Base-by-base conservation (phyloP, 1,140 invertebrate species). In the Cotesia chilonis region DNA sequence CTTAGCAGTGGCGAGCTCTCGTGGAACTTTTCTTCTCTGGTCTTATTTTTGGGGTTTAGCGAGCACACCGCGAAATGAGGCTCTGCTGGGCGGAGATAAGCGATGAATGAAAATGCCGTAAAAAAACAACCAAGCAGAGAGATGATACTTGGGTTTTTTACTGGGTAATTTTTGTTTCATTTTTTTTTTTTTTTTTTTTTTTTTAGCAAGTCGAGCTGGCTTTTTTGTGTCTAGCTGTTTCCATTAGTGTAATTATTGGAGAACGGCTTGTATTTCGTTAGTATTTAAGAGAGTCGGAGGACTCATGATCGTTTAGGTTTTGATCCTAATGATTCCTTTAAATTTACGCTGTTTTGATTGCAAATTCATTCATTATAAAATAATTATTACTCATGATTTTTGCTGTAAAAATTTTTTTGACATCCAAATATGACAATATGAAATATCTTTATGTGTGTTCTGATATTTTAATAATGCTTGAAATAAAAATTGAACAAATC, bases 191-290 rank as follows among this genome's bases (percentile, higher is more conserved):
- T 17, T 17, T 17, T 71, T 54, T 38, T 52, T 64, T 57, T 55
- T 67, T 14, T 47, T 38, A 10, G 60, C 20, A 52, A 52, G 70
- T 69, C 71, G 61, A 61, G 47, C 63, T 70, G 52, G 47, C 69
- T 60, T 75, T 75, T 68, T 68, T 20, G 37, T 55, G 70, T 71
- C 70, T 63, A 68, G 73, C 76, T 74, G 82, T 82, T 79, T 85
- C 83, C 83, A 86, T 86, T 85, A 86, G 84, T 83, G 85, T 86
- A 86, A 86, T 86, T 86, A 82, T 80, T 78, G 74, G 76, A 78
- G 79, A 81, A 84, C 82, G 80, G 75, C 81, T 81, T 80, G 81
- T 78, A 84, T 84, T 81, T 78, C 77, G 66, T 75, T 73, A 77
- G 65, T 69, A 20, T 66, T 68, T 63, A 54, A 70, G 83, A 83